phyloP scores from a whole-genome alignment of 1,140 invertebrate species.

The Drosophila persimilis region DNA sequence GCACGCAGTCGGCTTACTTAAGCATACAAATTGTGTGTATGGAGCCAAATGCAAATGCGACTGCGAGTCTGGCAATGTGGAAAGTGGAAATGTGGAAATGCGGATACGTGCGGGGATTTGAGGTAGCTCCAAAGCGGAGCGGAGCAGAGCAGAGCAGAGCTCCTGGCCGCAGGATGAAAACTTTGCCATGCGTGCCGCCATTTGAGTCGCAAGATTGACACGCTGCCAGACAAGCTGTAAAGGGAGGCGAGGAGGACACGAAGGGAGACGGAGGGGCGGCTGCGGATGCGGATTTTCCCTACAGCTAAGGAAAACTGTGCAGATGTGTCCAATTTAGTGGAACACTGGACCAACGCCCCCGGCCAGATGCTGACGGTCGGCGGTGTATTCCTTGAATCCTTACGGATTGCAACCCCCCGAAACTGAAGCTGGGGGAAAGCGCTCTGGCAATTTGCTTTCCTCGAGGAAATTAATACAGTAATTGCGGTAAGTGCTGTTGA shows the following conservation, averaged over 20 bases:
- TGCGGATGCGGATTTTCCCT: neutral
- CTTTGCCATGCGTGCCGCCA: slow-evolving; percentile 77
- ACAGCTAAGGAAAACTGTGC: slow-evolving; percentile 54
- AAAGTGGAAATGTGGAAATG: slow-evolving; percentile 69
- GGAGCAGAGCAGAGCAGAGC: slow-evolving; percentile 2
- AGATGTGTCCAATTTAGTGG: slow-evolving; percentile 81
- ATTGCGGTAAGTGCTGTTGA: slow-evolving; percentile 70
- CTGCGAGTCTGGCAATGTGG: slow-evolving; percentile 17
- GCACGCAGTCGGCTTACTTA: slow-evolving; percentile 79
- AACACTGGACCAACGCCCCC: slow-evolving; percentile 55
- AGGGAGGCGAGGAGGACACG: neutral
- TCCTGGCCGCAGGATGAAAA: slow-evolving; percentile 43
- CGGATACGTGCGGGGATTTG: slow-evolving; percentile 77
- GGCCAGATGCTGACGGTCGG: slow-evolving; percentile 40
- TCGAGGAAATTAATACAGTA: slow-evolving; percentile 73
- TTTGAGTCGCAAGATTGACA: slow-evolving; percentile 79
- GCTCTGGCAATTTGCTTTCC: slow-evolving; percentile 8
- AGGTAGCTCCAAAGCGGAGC: slow-evolving; percentile 15
- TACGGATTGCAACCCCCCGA: slow-evolving; percentile 27
- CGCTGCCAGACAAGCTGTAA: slow-evolving; percentile 62
- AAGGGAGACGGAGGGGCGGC: too few relatives aligned
- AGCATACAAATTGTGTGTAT: slow-evolving; percentile 68
- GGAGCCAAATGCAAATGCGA: slow-evolving; percentile 48
- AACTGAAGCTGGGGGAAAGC: slow-evolving; percentile 7
- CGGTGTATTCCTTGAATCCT: slow-evolving; percentile 12